Evolutionary conservation across 2,797 vertebrate genomes (phyloP).

Genomic region (Clarias platycephalus): DNA sequence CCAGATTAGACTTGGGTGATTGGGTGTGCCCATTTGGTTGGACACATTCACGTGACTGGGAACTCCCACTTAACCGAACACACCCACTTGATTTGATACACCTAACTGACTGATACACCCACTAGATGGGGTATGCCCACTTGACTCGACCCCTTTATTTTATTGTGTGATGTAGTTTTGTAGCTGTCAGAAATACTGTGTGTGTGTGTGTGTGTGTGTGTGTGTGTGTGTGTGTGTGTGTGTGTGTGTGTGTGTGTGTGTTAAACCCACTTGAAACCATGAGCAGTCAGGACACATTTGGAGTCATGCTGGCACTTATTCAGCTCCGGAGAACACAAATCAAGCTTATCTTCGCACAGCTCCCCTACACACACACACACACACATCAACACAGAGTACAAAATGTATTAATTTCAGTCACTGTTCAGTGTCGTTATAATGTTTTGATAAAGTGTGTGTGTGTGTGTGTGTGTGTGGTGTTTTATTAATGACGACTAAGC

Average conservation of each 20-base stretch:
- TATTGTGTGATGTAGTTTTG: neutral
- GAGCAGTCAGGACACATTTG: slow-evolving; percentile 89
- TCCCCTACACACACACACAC: slow-evolving; percentile 81
- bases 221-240: slow-evolving; percentile 11
- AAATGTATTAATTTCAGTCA: neutral
- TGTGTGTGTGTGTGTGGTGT: neutral
- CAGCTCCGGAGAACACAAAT: slow-evolving; percentile 92
- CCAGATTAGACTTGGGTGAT: no score
- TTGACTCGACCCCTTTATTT: neutral
- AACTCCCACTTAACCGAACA: no score
- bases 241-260: slow-evolving; percentile 9
- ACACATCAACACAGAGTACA: slow-evolving; percentile 26
- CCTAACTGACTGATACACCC: neutral
- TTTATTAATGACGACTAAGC: neutral
- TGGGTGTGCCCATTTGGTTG: neutral
- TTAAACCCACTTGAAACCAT: slow-evolving; percentile 90
- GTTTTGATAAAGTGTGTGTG: neutral
- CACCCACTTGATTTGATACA: no score
- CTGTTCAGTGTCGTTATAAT: neutral
- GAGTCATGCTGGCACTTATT: slow-evolving; percentile 97
- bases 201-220: no score
- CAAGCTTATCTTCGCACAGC: slow-evolving; percentile 94
- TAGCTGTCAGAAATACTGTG: neutral
- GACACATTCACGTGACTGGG: neutral
- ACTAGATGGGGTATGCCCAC: neutral